Evolutionary conservation across 2,888 invertebrate genomes (phyloP), one percentile per base, ranked within the genome.

Genomic region (Ochropacha duplaris): DNA sequence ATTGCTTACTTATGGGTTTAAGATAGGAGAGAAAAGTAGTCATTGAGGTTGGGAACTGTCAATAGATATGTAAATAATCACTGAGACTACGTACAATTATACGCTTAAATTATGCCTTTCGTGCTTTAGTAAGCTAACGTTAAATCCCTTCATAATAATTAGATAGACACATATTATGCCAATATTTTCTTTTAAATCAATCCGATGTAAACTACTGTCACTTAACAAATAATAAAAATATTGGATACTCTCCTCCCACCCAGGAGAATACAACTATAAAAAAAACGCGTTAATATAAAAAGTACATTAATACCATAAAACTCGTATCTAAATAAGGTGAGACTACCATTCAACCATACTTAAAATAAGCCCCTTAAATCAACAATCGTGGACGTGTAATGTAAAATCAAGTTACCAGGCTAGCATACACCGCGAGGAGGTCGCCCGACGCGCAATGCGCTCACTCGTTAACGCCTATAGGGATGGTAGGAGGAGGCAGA

Each of bases 401-500:
- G 11, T 28, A 39, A 56, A 44, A 12, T 36, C 6, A n/a, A 22
- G 57, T 69, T 72, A 76, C 79, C 74, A 71, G 68, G 70, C 56
- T 58, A 62, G 62, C 68, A 70, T 59, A 57, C 59, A 55, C 24
- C 57, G 59, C 56, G 57, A 60, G 56, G 62, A 65, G 66, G 26
- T 19, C 52, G 57, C 60, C 51, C 62, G 54, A 24, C 14, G 50
- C 19, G 39, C 63, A 8, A 8, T 8, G 9, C 9, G 9, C 12
- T 79, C 75, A 86, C 64, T 81, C 77, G 65, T 73, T 90, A 92
- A 75, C 93, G 93, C 69, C 93, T 76, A 80, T 93, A 93, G 66
- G 93, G 93, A 71, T 93, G 93, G 80, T 91, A 93, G 36, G 93
- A 92, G 1, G 91, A 82, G n/a, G 90, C 87, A 3, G 91, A 84